phyloP scores from a whole-genome alignment of 2,113 vertebrate species.

The Synchiropus splendidus region DNA sequence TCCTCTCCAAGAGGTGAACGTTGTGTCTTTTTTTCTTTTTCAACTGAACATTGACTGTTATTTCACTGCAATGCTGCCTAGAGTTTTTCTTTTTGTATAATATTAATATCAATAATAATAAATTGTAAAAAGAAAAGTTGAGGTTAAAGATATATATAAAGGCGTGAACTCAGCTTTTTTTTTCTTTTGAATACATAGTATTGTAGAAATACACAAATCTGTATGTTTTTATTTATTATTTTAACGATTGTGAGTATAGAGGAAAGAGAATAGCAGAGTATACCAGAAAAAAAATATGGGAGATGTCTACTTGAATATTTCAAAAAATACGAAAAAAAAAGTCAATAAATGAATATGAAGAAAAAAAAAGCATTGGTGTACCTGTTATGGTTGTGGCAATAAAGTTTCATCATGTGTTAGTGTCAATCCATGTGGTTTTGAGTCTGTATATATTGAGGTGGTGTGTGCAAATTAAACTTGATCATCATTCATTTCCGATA shows the following conservation, averaged over 20 bases:
- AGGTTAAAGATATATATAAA: slow-evolving; percentile 74
- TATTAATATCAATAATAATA: slow-evolving; percentile 76
- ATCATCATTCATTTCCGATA: neutral
- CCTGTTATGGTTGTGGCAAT: slow-evolving; percentile 83
- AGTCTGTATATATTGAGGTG: neutral
- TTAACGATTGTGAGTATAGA: slow-evolving; percentile 83
- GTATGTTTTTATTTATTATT: slow-evolving; percentile 94
- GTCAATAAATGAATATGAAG: slow-evolving; percentile 46
- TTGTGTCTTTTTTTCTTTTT: slow-evolving; percentile 36
- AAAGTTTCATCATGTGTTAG: slow-evolving; percentile 75
- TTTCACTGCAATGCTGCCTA: slow-evolving; percentile 75
- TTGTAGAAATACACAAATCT: slow-evolving; percentile 80
- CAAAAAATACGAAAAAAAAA: slow-evolving; percentile 63
- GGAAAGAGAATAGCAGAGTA: slow-evolving; percentile 76
- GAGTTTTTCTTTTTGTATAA: slow-evolving; percentile 65
- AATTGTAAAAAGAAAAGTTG: slow-evolving; percentile 64
- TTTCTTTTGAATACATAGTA: slow-evolving; percentile 71
- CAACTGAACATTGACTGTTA: slow-evolving; percentile 71
- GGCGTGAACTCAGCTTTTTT: slow-evolving; percentile 77
- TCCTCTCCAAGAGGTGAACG: slow-evolving; percentile 68
- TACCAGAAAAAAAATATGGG: slow-evolving; percentile 78
- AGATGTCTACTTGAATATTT: slow-evolving; percentile 92
- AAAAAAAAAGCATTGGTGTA: slow-evolving; percentile 76
- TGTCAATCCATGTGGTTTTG: slow-evolving; percentile 41
- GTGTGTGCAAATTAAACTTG: neutral